Percentiles rank a stretch among this genome's conserved stretches.
Evolutionary conservation across 1,140 invertebrate genomes (phyloP).

Genomic region (Magallana gigas): DNA sequence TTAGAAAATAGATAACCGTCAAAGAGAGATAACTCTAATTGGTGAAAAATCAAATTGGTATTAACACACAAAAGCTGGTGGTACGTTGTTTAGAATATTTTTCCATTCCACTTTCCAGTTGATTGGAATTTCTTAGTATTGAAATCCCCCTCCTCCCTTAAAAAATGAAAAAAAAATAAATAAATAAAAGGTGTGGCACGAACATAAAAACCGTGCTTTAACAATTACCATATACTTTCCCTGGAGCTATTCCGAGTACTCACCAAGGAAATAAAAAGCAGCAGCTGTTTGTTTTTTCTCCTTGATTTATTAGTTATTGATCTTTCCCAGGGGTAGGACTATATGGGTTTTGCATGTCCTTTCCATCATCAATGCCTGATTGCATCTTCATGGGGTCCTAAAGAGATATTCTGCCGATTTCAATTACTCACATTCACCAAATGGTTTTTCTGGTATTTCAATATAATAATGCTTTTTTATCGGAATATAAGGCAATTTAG

Average conservation of each 20-base stretch:
- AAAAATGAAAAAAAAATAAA: neutral
- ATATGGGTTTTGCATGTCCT: slow-evolving; percentile 29
- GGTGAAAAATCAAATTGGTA: neutral
- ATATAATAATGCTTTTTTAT: slow-evolving; percentile 18
- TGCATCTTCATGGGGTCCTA: slow-evolving; percentile 30
- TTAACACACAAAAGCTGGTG: too few species aligned
- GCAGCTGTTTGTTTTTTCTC: slow-evolving; percentile 33
- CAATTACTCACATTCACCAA: slow-evolving; percentile 17
- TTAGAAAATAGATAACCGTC: neutral
- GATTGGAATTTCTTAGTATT: neutral
- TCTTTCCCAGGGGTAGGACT: slow-evolving; percentile 29
- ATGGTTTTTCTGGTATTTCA: slow-evolving; percentile 16
- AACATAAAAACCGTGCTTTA: neutral
- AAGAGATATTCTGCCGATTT: slow-evolving; percentile 28
- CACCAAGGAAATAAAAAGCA: neutral
- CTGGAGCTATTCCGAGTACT: neutral
- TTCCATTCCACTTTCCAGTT: neutral
- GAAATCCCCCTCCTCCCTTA: neutral
- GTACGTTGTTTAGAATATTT: neutral
- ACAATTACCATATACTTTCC: neutral
- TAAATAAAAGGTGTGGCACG: neutral
- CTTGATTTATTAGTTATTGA: slow-evolving; percentile 21
- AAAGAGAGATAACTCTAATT: slow-evolving; percentile 22
- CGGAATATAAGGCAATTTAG: slow-evolving; percentile 26
- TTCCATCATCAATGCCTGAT: slow-evolving; percentile 27